Evolutionary conservation across 2,888 invertebrate species (phyloP).

Genomic region (Drosophila trichaetosa): DNA sequence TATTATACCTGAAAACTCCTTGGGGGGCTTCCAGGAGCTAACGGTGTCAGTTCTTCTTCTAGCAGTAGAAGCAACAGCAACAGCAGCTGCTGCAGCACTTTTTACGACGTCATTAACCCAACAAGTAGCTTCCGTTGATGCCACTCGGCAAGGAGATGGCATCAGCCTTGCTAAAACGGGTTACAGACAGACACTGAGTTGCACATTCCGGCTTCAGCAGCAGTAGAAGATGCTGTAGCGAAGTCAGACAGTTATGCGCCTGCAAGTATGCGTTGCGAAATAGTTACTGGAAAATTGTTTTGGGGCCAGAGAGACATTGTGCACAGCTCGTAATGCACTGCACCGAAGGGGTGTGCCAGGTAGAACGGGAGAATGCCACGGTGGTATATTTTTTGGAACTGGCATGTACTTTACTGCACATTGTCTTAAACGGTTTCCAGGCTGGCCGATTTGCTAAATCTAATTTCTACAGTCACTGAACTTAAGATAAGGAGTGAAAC

Average conservation of each 20-base stretch:
- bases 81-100: conserved; percentile 51
- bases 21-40: conserved; percentile 26
- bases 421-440: conserved; percentile 26
- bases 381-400: conserved; percentile 19
- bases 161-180: conserved; percentile 42
- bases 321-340: conserved; percentile 49
- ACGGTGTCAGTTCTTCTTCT: conserved; percentile 49
- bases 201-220: conserved; percentile 46
- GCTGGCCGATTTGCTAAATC: conserved; percentile 9
- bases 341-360: conserved; percentile 2
- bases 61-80: conserved; percentile 39
- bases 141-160: conserved; percentile 33
- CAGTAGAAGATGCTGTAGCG: conserved; percentile 14
- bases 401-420: conserved; percentile 4
- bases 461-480: background rate
- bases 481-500: background rate
- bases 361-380: background rate
- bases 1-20: conserved; percentile 41
- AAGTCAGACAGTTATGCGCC: conserved; percentile 57
- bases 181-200: conserved; percentile 44
- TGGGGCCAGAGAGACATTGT: conserved; percentile 45
- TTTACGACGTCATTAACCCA: conserved; percentile 74
- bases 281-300: conserved; percentile 63
- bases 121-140: conserved; percentile 66
- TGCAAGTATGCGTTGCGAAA: conserved; percentile 68